phyloP scores from a whole-genome alignment of 2,797 vertebrate species.

The Eutrigla gurnardus region DNA sequence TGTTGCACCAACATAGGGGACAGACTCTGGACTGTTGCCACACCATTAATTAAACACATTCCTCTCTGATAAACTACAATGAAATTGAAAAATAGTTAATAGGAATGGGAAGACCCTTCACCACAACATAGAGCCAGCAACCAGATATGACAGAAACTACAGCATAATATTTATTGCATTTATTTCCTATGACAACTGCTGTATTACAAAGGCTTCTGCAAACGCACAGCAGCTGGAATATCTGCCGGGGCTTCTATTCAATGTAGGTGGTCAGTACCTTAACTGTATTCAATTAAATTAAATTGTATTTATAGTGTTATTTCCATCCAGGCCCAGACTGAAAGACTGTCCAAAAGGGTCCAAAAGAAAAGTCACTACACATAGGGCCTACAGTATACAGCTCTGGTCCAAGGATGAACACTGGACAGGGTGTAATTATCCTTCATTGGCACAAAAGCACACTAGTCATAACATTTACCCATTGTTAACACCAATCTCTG shows the following conservation, averaged over 20 bases:
- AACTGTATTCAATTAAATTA: slow-evolving; percentile 15
- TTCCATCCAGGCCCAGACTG: slow-evolving; percentile 36
- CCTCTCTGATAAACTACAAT: slow-evolving; percentile 20
- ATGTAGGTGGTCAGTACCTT: slow-evolving; percentile 66
- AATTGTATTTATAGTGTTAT: background rate
- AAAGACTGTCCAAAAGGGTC: slow-evolving; percentile 46
- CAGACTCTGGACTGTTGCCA: slow-evolving; percentile 35
- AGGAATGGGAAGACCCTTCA: slow-evolving; percentile 16
- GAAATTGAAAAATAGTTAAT: slow-evolving; percentile 36
- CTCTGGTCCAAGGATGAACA: slow-evolving; percentile 57
- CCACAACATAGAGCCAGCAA: slow-evolving; percentile 22
- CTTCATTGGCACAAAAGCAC: slow-evolving; percentile 56
- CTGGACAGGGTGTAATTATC: slow-evolving; percentile 69
- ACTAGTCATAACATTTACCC: slow-evolving; percentile 53
- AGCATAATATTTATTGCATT: slow-evolving; percentile 61
- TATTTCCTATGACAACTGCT: slow-evolving; percentile 66
- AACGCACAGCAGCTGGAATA: slow-evolving; percentile 68
- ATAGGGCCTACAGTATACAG: slow-evolving; percentile 49
- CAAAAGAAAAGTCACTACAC: slow-evolving; percentile 54
- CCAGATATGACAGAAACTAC: slow-evolving; percentile 43
- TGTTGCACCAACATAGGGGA: slow-evolving; percentile 39
- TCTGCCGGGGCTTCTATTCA: slow-evolving; percentile 55
- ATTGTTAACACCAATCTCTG: slow-evolving; percentile 72
- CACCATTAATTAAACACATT: slow-evolving; percentile 20
- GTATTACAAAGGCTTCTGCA: slow-evolving; percentile 58